These are phyloP conservation scores for Myanophis thanlyinensis DNA, from an alignment of 2,113 vertebrate species.

Conservation along the genomic window DNA sequence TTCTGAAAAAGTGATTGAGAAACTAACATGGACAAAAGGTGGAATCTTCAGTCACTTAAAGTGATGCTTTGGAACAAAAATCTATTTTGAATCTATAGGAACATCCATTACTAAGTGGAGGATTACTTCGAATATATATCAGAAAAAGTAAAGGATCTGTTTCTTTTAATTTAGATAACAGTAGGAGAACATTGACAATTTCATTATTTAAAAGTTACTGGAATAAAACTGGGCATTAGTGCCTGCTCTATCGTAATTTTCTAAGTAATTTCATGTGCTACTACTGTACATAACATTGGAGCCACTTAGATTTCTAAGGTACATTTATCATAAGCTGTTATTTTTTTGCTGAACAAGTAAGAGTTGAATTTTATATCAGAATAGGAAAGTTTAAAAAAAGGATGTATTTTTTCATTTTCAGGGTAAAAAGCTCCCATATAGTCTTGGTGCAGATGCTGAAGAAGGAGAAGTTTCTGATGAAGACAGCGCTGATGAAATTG, in stretches of 20 bases:
- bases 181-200: not conserved
- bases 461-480: constrained; percentile 98
- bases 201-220: not conserved
- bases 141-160: not conserved
- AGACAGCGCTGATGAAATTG: constrained; percentile 96
- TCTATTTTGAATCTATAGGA: not conserved
- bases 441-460: constrained; percentile 88
- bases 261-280: not conserved
- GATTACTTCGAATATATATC: not conserved
- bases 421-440: constrained; percentile 91
- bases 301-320: not conserved
- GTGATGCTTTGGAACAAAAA: not conserved
- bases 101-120: not conserved
- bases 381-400: not conserved
- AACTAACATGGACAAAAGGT: not conserved
- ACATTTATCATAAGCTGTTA: not conserved
- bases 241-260: not conserved
- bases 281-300: not conserved
- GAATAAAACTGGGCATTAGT: not conserved
- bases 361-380: not conserved
- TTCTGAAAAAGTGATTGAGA: not conserved
- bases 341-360: not conserved
- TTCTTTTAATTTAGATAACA: not conserved
- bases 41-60: not conserved
- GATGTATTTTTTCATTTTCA: constrained; percentile 56